Conservation (phyloP, 1,140 invertebrate genomes). For the Hyphantria cunea region DNA sequence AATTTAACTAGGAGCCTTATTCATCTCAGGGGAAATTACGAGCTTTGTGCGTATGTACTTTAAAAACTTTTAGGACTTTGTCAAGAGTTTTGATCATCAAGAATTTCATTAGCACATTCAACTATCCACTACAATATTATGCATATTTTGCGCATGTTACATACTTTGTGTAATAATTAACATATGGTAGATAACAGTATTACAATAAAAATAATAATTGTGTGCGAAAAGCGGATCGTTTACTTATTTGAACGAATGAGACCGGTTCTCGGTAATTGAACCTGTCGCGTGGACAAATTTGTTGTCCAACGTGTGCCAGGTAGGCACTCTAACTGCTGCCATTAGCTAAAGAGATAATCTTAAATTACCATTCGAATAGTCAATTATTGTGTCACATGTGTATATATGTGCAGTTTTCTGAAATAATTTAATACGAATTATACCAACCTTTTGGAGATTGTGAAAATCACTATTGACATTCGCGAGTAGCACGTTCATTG, state of each 20-base stretch:
- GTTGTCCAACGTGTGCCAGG: conserved; percentile 59
- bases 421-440: too few relatives aligned
- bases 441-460: background rate
- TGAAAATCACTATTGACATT: conserved; percentile 17
- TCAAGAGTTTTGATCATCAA: conserved; percentile 36
- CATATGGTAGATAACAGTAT: background rate
- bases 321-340: conserved; percentile 69
- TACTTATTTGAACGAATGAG: conserved; percentile 70
- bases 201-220: conserved; percentile 24
- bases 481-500: conserved; percentile 13
- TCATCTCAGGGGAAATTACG: conserved; percentile 59
- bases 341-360: conserved; percentile 68
- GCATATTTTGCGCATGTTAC: too few relatives aligned
- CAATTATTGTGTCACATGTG: too few relatives aligned
- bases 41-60: conserved; percentile 45
- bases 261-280: conserved; percentile 70
- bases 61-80: conserved; percentile 44
- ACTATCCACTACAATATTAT: conserved; percentile 6
- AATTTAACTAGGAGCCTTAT: conserved; percentile 57
- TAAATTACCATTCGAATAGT: conserved; percentile 53
- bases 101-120: conserved; percentile 27
- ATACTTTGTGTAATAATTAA: too few relatives aligned
- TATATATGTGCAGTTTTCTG: background rate
- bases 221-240: conserved; percentile 49
- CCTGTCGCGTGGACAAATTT: conserved; percentile 69